Conservation (phyloP, 2,797 vertebrate genomes). For the Acanthiza pusilla region DNA sequence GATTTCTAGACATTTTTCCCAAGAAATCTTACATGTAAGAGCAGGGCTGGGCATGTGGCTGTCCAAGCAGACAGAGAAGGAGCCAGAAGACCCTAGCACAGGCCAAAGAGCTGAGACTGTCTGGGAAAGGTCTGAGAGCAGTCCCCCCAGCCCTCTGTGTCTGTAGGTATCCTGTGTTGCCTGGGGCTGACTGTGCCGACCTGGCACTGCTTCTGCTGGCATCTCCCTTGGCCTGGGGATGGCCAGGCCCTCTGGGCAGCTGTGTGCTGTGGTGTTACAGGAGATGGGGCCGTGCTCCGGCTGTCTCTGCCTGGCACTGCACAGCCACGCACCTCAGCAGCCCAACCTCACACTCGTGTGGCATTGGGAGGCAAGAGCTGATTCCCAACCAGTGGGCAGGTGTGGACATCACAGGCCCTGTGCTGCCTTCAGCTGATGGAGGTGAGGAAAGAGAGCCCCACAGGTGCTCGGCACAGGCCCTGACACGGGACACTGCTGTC, state of each 20-base stretch:
- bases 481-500: fast-evolving
- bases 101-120: not conserved
- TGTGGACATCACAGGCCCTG: not conserved
- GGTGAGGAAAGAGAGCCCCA: not conserved
- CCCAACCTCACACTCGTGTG: fast-evolving
- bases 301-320: not conserved
- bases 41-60: not conserved
- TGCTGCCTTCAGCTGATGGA: fast-evolving
- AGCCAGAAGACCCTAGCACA: not conserved
- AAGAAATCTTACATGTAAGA: not conserved
- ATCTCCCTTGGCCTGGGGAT: too few relatives aligned
- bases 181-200: too few relatives aligned
- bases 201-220: not conserved
- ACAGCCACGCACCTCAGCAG: not conserved
- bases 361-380: not conserved
- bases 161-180: fast-evolving
- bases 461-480: fast-evolving
- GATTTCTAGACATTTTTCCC: not conserved
- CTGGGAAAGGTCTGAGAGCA: not conserved
- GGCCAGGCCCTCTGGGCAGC: not conserved
- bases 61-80: not conserved
- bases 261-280: fast-evolving
- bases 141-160: fast-evolving
- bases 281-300: not conserved
- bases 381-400: fast-evolving